Percentiles rank a stretch among this genome's conserved stretches.
Conservation (phyloP, 1,140 invertebrate species). For the Patella vulgata region DNA sequence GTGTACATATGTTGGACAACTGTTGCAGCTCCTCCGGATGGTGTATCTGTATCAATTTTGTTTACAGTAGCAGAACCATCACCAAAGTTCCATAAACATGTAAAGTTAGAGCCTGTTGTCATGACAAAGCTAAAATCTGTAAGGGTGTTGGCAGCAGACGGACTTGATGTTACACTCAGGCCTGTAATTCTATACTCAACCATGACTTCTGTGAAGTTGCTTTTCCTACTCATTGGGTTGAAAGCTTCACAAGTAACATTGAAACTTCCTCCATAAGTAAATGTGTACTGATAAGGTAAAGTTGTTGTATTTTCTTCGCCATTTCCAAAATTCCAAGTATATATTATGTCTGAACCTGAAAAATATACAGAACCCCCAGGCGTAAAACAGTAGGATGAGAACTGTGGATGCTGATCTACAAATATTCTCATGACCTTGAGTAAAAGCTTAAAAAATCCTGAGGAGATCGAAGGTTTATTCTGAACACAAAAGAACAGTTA, state of each 20-base stretch:
- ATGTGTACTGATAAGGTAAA: conserved; percentile 10
- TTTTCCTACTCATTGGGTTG: conserved; percentile 43
- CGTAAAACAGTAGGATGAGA: not conserved
- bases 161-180: conserved; percentile 12
- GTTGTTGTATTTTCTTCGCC: conserved; percentile 17
- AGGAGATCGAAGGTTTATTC: not conserved
- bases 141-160: conserved; percentile 4
- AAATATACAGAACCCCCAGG: not conserved
- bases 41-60: conserved; percentile 14
- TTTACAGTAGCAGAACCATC: conserved; percentile 17
- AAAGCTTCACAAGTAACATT: conserved; percentile 32
- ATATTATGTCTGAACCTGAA: conserved; percentile 38
- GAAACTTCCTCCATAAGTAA: conserved; percentile 19
- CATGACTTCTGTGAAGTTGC: conserved; percentile 35
- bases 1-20: conserved; percentile 22
- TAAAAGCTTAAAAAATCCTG: not conserved
- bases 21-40: conserved; percentile 2
- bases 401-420: conserved; percentile 2
- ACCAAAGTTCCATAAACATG: conserved; percentile 35
- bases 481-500: conserved; percentile 1
- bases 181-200: conserved; percentile 33
- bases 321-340: conserved; percentile 41
- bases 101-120: conserved; percentile 43
- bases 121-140: conserved; percentile 24
- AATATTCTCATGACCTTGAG: no score